Evolutionary conservation across 2,888 invertebrate species (phyloP).

Genomic region (Biston betularia): DNA sequence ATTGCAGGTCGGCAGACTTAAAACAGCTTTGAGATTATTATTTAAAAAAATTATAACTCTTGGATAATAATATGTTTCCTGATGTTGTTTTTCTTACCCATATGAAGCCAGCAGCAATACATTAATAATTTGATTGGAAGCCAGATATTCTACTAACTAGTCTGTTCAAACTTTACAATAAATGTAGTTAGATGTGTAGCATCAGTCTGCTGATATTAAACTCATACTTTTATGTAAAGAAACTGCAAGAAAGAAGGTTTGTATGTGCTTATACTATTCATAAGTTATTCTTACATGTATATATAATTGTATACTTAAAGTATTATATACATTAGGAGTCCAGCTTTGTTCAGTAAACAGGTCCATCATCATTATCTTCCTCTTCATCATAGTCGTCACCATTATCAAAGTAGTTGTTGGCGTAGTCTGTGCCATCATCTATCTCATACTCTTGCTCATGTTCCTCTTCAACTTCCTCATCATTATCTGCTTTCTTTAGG

Average conservation of each 20-base stretch:
- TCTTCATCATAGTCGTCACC: conserved; percentile 95
- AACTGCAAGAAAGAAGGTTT: not conserved
- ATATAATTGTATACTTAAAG: conserved; percentile 6
- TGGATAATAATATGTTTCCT: no score
- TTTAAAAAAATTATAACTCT: no score
- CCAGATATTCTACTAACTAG: no score
- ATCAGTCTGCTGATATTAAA: not conserved
- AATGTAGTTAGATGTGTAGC: no score
- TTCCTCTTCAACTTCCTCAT: conserved; percentile 87
- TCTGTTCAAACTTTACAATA: no score
- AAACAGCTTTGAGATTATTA: no score
- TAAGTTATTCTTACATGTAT: not conserved
- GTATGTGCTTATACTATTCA: not conserved
- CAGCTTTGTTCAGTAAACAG: conserved; percentile 86
- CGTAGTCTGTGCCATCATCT: conserved; percentile 96
- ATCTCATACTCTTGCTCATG: conserved; percentile 93
- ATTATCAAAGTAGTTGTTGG: conserved; percentile 95
- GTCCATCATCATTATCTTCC: conserved; percentile 95
- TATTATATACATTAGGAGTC: conserved; percentile 6
- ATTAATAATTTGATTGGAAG: no score
- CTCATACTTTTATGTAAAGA: not conserved
- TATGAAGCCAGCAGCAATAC: no score
- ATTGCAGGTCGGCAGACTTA: no score
- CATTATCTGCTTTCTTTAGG: conserved; percentile 84
- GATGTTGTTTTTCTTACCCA: no score